Evolutionary conservation across 2,113 vertebrate species (phyloP).

Genomic region (Candoia aspera): DNA sequence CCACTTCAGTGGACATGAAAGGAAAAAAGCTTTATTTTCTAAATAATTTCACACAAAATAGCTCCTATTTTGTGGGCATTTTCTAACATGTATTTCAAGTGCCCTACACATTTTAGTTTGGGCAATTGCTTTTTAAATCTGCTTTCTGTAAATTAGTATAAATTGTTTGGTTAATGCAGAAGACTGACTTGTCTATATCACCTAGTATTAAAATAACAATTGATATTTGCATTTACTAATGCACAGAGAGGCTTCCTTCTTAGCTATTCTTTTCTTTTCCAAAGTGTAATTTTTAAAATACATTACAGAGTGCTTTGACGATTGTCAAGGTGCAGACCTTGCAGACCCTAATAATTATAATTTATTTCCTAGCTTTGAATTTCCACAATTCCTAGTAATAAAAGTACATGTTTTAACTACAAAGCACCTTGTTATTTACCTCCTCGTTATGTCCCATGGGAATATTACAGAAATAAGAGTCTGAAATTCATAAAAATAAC

Average conservation of each 20-base stretch:
- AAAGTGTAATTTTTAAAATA: no score
- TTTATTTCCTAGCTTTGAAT: neutral
- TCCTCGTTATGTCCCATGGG: neutral
- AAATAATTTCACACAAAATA: neutral
- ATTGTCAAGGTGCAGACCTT: neutral
- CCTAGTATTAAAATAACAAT: neutral
- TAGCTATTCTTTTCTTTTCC: neutral
- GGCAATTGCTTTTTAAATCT: neutral
- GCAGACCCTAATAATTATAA: neutral
- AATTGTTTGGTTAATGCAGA: neutral
- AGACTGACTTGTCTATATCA: no score
- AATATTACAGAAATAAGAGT: neutral
- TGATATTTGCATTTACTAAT: neutral
- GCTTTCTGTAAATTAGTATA: neutral
- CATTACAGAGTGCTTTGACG: neutral
- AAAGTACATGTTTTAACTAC: neutral
- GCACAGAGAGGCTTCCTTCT: neutral
- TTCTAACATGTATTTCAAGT: neutral
- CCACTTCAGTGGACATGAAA: neutral
- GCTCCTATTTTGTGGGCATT: neutral
- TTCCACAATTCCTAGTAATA: neutral
- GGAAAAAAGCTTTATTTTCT: neutral
- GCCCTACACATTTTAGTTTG: neutral
- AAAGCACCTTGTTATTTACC: neutral
- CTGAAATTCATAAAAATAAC: no score